A percentile compares a stretch with the other conserved stretches of the same genome.
phyloP scores from a whole-genome alignment of 2,113 vertebrate genomes.

The Arizona elegans region DNA sequence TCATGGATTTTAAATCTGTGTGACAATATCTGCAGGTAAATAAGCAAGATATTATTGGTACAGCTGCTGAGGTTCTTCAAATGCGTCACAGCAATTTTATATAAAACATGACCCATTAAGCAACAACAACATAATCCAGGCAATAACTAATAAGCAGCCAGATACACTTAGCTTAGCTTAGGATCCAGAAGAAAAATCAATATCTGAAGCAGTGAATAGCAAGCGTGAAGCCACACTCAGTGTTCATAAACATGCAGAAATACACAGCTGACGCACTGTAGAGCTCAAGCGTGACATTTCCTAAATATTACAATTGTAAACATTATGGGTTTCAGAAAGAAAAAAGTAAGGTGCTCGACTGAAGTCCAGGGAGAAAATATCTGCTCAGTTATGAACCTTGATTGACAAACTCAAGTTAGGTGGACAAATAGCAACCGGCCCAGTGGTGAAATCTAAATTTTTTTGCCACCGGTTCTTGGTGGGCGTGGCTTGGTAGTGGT shows the following conservation, averaged over 20 bases:
- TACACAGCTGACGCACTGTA: neutral
- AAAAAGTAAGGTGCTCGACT: neutral
- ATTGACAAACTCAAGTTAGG: neutral
- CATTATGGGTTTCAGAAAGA: neutral
- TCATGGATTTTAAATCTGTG: conserved; percentile 28
- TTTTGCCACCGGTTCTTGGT: too few species aligned
- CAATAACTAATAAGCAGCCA: neutral
- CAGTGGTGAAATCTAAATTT: too few species aligned
- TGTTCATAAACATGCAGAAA: neutral
- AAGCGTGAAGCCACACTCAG: neutral
- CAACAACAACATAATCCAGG: neutral
- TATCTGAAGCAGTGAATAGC: neutral
- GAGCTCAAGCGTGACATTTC: neutral
- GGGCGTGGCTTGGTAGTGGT: too few species aligned
- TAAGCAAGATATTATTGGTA: neutral
- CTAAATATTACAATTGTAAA: neutral
- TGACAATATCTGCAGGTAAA: neutral
- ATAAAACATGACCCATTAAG: neutral
- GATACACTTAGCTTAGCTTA: neutral
- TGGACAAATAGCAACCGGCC: too few species aligned
- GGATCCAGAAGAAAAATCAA: neutral
- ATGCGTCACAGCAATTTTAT: neutral
- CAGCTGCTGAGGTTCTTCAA: neutral
- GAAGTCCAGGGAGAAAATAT: neutral
- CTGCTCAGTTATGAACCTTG: neutral